phyloP scores from a whole-genome alignment of 1,140 invertebrate genomes.

The Spodoptera litura region DNA sequence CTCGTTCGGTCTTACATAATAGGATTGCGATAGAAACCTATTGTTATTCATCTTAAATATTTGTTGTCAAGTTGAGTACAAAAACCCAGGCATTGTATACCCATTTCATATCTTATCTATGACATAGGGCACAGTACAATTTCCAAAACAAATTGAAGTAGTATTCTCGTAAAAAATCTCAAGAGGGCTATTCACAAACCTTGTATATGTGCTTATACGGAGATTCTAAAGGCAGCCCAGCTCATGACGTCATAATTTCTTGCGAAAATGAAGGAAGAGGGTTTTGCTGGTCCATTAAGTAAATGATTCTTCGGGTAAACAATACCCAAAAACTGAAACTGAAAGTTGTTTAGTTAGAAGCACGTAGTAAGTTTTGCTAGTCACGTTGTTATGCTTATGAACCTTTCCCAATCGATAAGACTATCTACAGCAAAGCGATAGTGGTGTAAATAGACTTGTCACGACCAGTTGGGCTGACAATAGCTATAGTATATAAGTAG shows the following conservation, averaged over 20 bases:
- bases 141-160: not conserved
- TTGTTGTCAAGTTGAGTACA: not conserved
- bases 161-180: not conserved
- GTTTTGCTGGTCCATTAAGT: slow-evolving; percentile 32
- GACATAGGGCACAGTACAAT: not conserved
- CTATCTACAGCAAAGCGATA: not conserved
- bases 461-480: not conserved
- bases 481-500: not conserved
- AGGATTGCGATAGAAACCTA: not conserved
- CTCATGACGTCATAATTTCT: slow-evolving; percentile 24
- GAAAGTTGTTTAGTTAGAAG: slow-evolving; percentile 9
- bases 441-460: slow-evolving; percentile 5
- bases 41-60: slow-evolving; percentile 1
- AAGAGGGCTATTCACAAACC: not conserved
- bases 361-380: not conserved
- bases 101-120: not conserved
- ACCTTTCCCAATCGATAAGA: slow-evolving; percentile 2
- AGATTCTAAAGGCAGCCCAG: not conserved
- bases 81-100: not conserved
- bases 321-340: slow-evolving; percentile 16
- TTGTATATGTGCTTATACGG: not conserved
- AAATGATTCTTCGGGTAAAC: slow-evolving; percentile 27
- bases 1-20: no score
- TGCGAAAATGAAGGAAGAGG: slow-evolving; percentile 14
- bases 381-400: slow-evolving; percentile 3